phyloP scores from a whole-genome alignment of 2,113 vertebrate species.

The Ictalurus punctatus region DNA sequence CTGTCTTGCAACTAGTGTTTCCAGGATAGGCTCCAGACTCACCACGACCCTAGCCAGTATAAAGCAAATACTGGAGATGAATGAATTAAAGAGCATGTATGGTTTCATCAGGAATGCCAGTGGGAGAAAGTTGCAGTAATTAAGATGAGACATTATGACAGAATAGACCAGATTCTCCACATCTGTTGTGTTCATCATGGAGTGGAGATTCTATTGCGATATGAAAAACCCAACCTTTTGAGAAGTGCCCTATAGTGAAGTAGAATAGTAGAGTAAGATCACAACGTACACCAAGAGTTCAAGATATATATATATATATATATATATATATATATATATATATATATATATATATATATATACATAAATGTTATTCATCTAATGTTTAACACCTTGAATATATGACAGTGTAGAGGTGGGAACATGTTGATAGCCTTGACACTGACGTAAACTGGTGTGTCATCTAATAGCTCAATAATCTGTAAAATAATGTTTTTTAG shows the following conservation, averaged over 20 bases:
- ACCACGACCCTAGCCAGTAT: neutral
- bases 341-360: too few relatives aligned
- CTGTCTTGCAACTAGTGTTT: neutral
- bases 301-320: too few relatives aligned
- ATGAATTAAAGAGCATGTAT: neutral
- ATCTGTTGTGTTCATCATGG: neutral
- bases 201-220: too few relatives aligned
- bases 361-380: neutral
- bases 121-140: neutral
- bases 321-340: too few relatives aligned
- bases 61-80: neutral
- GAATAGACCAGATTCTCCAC: neutral
- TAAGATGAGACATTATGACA: neutral
- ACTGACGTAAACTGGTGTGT: neutral
- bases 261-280: neutral
- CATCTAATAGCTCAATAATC: neutral
- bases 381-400: neutral
- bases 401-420: neutral
- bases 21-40: neutral
- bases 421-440: neutral
- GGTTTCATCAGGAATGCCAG: constrained; percentile 6
- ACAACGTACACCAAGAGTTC: neutral
- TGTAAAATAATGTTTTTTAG: constrained; percentile 10
- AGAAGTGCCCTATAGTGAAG: neutral
- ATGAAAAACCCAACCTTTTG: neutral